Base-by-base conservation (phyloP, 2,113 vertebrate species). In the Potamarius usumacintae region DNA sequence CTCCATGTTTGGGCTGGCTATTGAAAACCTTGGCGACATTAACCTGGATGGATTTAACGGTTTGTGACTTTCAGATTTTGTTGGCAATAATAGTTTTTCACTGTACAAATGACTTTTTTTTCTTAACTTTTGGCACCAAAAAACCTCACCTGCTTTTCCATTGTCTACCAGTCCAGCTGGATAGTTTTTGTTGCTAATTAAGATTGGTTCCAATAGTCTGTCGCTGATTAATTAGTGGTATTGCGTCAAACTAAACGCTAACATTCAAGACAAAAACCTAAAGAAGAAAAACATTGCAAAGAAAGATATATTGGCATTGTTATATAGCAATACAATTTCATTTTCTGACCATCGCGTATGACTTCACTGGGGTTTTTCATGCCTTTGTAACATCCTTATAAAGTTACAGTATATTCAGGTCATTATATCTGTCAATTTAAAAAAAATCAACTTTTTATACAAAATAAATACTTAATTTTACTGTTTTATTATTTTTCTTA, bases 1-100 rank as follows among this genome's bases (percentile, higher is more conserved):
- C 91, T 99, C 98, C 57, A 99, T 99, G 98, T 99, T 99, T 90
- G 98, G 98, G 27, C 93, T 98, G 76, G 93, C 97, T 4, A 97
- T 99, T 42, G 97, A 97, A 94, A 98, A 96, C 55, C 91, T 99
- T 48, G 97, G 96, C 0, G 97, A 97, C 53, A 0, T 97, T 79
- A 97, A 97, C 92, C 95, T 95, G 92, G 97, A 97, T 0, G 96
- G 95, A 22, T 97, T 95, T 63, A 92, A 94, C 82, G 97, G 97
- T 97, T 71, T 27, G 90, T 57, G 69, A 76, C 18, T 14, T 79
- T 52, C 22, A 50, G 20, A 50, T 74, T 62, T 82, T 25, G 7
- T 52, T 72, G 25, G 10, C 1, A 78, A 27, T 53, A 55, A 78
- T n/a, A 78, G 9, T 15, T 27, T 78, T 78, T 14, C 50, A n/a